phyloP scores from a whole-genome alignment of 2,888 invertebrate genomes.

The Drosophila greeni region DNA sequence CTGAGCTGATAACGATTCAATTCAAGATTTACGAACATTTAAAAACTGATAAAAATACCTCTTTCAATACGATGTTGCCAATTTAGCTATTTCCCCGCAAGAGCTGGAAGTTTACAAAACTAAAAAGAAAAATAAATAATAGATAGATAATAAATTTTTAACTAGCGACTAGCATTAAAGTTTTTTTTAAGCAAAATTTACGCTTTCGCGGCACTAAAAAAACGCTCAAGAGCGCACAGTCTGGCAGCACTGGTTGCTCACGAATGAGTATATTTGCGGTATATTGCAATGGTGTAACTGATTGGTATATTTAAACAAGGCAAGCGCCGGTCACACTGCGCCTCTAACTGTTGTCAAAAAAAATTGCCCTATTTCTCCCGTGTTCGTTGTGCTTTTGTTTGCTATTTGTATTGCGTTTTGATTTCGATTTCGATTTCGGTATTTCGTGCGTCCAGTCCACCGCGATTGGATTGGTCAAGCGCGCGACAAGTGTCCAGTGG shows the following conservation, averaged over 20 bases:
- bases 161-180: too few relatives aligned
- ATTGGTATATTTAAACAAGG: background rate
- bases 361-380: slow-evolving; percentile 11
- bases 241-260: too few relatives aligned
- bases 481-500: slow-evolving; percentile 29
- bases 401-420: slow-evolving; percentile 20
- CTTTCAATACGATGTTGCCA: too few relatives aligned
- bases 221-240: too few relatives aligned
- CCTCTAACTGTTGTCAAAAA: slow-evolving; percentile 12
- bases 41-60: background rate
- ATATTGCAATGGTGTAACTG: background rate
- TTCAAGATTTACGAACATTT: slow-evolving; percentile 5
- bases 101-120: too few relatives aligned
- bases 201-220: too few relatives aligned
- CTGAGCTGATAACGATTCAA: slow-evolving; percentile 18
- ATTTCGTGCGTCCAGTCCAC: slow-evolving; percentile 16
- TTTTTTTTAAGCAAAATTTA: too few relatives aligned
- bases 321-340: background rate
- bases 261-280: background rate
- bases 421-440: slow-evolving; percentile 13
- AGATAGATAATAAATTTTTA: too few relatives aligned
- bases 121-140: too few relatives aligned
- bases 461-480: slow-evolving; percentile 30
- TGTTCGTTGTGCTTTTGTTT: slow-evolving; percentile 25
- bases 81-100: too few relatives aligned